Base-by-base conservation (phyloP, 1,140 invertebrate genomes). In the Calliphora vicina region DNA sequence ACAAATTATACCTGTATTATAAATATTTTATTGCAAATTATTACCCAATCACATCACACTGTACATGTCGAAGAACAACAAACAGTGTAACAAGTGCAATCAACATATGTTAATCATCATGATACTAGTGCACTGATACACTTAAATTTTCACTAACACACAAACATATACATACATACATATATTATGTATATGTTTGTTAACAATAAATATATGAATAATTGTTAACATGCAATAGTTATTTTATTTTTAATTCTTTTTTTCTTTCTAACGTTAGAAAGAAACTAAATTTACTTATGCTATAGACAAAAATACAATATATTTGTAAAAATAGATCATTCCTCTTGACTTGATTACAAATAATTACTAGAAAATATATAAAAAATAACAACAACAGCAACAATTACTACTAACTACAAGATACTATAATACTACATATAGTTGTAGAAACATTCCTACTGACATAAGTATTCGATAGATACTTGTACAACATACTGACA, bases 331-430 rank as follows among this genome's bases (percentile, higher is more conserved):
- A 78, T 78, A 78, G 74, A 78, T 78, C 74, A 45, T 78, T 78
- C 35, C 74, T 78, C 74, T 78, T 78, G 74, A 78, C 74, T 78
- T 78, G 74, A 78, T 78, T 78, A 43, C 74, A 78, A 78, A 78
- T 78, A 78, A 78, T 78, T 43, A 78, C 74, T 78, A 43, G 10
- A 78, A 43, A 45, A 25, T n/a, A 42, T 35, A 42, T 15, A 29
- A 73, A 73, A 29, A 29, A 73, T 13, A 73, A 26, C 72, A 73
- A 27, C 3, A 73, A 29, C 26, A 73, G 26, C 35, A 78, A 43
- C 74, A 78, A 67, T 67, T 23, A 67, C 61, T 67, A 67, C 20
- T 57, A 57, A n/a, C 50, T 67, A 67, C 61, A 67, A 20, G 61
- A 23, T 67, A 67, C n/a, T 25, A 67, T 15, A 17, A n/a, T 57